A percentile compares a stretch with the other conserved stretches of the same genome.
These are phyloP conservation scores for Hydrocynus forskahlii DNA, from an alignment of 2,797 vertebrate genomes.

Conservation along the genomic window DNA sequence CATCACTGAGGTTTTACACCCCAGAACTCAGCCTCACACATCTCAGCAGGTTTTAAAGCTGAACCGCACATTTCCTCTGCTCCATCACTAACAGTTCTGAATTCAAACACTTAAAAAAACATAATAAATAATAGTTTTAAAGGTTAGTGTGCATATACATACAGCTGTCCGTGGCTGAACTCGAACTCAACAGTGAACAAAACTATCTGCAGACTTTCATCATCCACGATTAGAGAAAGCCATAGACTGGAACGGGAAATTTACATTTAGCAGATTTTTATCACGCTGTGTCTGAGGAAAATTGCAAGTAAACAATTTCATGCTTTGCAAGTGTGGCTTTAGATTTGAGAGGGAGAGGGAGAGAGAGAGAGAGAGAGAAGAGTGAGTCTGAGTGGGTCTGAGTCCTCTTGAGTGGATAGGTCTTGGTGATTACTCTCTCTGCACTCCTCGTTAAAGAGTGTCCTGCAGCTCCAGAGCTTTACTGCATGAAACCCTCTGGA, in stretches of 20 bases:
- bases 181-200: conserved; percentile 26
- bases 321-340: conserved; percentile 61
- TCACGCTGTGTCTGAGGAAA: conserved; percentile 72
- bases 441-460: conserved; percentile 67
- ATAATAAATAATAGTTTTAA: no score
- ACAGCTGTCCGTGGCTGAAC: conserved; percentile 15
- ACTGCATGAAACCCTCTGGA: conserved; percentile 67
- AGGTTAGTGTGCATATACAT: no score
- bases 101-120: no score
- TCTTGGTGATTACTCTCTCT: conserved; percentile 63
- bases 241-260: conserved; percentile 38
- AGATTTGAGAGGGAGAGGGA: conserved; percentile 56
- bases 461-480: conserved; percentile 60
- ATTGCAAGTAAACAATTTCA: conserved; percentile 71
- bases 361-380: conserved; percentile 42
- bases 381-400: conserved; percentile 6
- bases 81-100: no score
- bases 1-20: no score
- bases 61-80: no score
- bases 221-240: conserved; percentile 5
- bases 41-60: no score
- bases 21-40: no score
- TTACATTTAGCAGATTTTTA: conserved; percentile 70
- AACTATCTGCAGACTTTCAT: conserved; percentile 37
- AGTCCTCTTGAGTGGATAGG: conserved; percentile 13